Evolutionary conservation across 2,888 invertebrate species (phyloP).

Genomic region (Alitta virens): DNA sequence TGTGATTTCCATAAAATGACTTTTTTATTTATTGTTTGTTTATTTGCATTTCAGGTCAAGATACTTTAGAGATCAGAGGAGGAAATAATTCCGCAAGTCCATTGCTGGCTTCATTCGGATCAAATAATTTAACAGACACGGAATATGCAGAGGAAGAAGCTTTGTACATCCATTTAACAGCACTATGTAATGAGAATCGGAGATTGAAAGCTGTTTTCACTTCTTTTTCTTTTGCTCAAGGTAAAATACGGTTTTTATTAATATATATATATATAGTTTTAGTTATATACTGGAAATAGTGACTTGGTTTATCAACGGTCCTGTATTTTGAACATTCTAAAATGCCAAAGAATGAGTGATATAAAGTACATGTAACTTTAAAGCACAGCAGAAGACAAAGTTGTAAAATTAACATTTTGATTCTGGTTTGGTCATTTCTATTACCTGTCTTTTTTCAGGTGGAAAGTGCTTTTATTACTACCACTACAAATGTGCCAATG

Average conservation of each 20-base stretch:
- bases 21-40: too few relatives aligned
- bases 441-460: conserved; percentile 7
- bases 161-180: conserved; percentile 4
- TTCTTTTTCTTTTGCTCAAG: conserved; percentile 9
- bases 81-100: conserved; percentile 9
- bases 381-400: too few relatives aligned
- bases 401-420: too few relatives aligned
- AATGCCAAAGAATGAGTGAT: too few relatives aligned
- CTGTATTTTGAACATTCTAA: too few relatives aligned
- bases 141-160: conserved; percentile 7
- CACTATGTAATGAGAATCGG: conserved; percentile 2
- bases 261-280: too few relatives aligned
- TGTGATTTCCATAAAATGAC: too few relatives aligned
- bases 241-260: too few relatives aligned
- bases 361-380: too few relatives aligned
- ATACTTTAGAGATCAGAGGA: conserved; percentile 6
- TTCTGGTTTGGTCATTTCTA: too few relatives aligned
- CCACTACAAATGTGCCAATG: conserved; percentile 12
- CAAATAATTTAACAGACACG: conserved; percentile 9
- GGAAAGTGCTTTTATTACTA: conserved; percentile 5
- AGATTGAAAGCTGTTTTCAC: conserved; percentile 10
- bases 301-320: too few relatives aligned
- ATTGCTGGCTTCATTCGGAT: neutral
- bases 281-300: too few relatives aligned
- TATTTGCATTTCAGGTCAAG: conserved; percentile 1